Evolutionary conservation across 2,888 invertebrate species (phyloP).

Genomic region (Eremobia ochroleuca): DNA sequence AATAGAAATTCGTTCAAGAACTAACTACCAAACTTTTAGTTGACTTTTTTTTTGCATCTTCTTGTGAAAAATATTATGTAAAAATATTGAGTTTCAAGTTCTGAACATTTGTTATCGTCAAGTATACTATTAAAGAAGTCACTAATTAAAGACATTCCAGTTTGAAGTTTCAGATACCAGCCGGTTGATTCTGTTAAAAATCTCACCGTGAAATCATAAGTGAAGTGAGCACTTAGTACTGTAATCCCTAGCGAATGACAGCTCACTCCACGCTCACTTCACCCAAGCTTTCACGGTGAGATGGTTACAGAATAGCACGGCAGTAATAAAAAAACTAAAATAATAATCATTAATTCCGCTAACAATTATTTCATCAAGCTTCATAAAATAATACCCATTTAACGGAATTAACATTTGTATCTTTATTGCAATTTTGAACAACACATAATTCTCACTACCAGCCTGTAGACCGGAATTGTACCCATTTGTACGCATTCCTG

Average conservation of each 20-base stretch:
- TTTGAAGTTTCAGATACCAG: neutral
- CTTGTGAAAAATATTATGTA: neutral
- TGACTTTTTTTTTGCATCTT: neutral
- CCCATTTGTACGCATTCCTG: neutral
- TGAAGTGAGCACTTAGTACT: too few species aligned
- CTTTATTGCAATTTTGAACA: neutral
- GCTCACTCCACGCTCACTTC: too few species aligned
- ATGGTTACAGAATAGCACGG: too few species aligned
- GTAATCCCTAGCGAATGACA: too few species aligned
- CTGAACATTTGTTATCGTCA: neutral
- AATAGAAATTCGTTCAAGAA: neutral
- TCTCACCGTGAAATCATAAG: too few species aligned
- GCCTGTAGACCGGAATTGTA: too few species aligned
- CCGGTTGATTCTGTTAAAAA: too few species aligned
- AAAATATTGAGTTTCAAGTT: neutral
- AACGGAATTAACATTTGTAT: neutral
- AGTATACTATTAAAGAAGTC: neutral
- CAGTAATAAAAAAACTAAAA: too few species aligned
- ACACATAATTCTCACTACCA: neutral
- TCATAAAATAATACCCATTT: neutral
- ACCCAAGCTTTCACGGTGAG: too few species aligned
- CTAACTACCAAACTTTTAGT: neutral
- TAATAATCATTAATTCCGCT: neutral
- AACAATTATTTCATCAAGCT: neutral
- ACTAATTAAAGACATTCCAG: neutral